Percentiles rank a stretch among this genome's conserved stretches.
These are phyloP conservation scores for Leptothorax acervorum DNA, from an alignment of 2,888 invertebrate species.

Conservation along the genomic window DNA sequence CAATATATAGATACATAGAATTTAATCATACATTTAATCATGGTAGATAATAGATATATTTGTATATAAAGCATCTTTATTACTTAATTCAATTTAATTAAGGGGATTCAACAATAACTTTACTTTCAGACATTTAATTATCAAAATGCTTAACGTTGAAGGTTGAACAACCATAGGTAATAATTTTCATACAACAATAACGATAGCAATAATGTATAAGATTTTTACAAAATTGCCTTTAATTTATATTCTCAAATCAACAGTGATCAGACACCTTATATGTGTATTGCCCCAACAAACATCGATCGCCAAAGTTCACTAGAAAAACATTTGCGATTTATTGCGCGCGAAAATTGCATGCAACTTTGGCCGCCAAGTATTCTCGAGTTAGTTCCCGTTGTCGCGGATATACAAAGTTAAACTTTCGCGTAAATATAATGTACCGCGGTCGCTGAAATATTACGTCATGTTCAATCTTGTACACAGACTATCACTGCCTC, in stretches of 20 bases:
- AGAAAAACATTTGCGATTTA: constrained; percentile 45
- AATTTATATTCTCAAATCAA: neutral
- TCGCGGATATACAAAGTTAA: constrained; percentile 22
- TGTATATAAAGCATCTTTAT: neutral
- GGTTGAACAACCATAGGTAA: neutral
- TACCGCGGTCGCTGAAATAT: constrained; percentile 18
- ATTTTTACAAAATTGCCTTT: neutral
- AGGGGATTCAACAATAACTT: neutral
- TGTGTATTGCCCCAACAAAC: neutral
- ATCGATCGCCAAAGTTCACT: constrained; percentile 7
- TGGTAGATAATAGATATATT: neutral
- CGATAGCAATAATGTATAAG: neutral
- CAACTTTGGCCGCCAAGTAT: constrained; percentile 18
- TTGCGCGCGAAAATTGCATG: constrained; percentile 33
- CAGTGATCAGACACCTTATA: neutral
- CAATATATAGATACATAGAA: neutral
- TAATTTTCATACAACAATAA: neutral
- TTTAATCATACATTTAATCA: neutral
- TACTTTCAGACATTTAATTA: neutral
- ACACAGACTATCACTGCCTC: neutral
- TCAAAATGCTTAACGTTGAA: neutral
- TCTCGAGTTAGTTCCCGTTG: constrained; percentile 17
- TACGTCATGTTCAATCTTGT: neutral
- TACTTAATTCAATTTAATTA: constrained; percentile 17
- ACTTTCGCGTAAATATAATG: constrained; percentile 21